Base-by-base conservation (phyloP, 2,797 vertebrate species). In the Tolypeutes matacus region DNA sequence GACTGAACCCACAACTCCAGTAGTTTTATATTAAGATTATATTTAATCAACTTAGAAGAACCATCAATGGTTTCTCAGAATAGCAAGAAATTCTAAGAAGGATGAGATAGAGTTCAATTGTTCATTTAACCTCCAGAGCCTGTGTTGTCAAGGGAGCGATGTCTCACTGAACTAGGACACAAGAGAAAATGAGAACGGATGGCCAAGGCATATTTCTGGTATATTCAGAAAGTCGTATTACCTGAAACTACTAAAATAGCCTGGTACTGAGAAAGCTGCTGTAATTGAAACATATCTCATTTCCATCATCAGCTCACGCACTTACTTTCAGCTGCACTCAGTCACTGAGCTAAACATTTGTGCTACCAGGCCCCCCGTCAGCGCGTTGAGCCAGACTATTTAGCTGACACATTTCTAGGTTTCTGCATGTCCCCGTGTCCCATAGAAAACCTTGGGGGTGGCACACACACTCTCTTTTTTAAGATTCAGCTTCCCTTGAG, bases 231-330 rank as follows among this genome's bases (percentile, higher is more conserved):
- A 58, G 20, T 53, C 62, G 25, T 89, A 60, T 90, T 95, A 92
- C 91, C 86, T 95, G 86, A 75, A 96, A 87, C 25, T 29, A 21
- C 67, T 75, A 36, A 89, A 91, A 87, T 77, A 88, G 73, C 56
- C 83, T 25, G 27, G 62, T 67, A 42, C 87, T 62, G 78, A 93
- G 92, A 77, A 75, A 95, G 82, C 85, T 92, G 91, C 77, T 94
- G 1, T 62, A 77, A 92, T n/a, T 72, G 81, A 98, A 96, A 87
- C 9, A 34, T 76, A 89, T 29, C 86, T 80, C 91, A 84, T 96
- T 95, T 97, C 72, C 81, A 91, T 97, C 96, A 94, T 95, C 95
- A 94, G 51, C 62, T 96, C 78, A 92, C 20, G 15, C 60, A 53
- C 78, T 69, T 5, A 39, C 34, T 80, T 78, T 90, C 67, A 97